Evolutionary conservation across 1,140 invertebrate genomes (phyloP).

Genomic region (Papilio polytes): DNA sequence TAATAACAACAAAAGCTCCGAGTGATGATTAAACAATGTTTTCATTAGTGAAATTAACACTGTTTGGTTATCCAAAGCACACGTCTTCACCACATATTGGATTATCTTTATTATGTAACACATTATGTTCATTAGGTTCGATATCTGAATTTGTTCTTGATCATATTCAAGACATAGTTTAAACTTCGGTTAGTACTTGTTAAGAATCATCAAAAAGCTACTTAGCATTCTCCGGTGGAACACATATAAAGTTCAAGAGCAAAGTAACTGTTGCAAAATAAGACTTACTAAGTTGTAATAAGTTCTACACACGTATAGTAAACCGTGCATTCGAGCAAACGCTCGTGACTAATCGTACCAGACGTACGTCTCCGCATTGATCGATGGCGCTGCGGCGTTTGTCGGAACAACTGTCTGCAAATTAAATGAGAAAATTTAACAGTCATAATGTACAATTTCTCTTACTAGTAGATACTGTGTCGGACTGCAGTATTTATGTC

Average conservation of each 20-base stretch:
- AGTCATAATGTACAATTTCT: conserved; percentile 30
- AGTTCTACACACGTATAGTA: not conserved
- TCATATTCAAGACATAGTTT: conserved; percentile 13
- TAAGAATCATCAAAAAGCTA: conserved; percentile 20
- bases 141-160: not conserved
- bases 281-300: conserved; percentile 13
- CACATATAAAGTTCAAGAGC: conserved; percentile 16
- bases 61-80: not conserved
- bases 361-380: conserved; percentile 34
- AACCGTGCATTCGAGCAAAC: not conserved
- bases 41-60: not conserved
- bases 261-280: not conserved
- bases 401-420: conserved; percentile 27
- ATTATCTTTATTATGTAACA: not conserved
- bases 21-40: not conserved
- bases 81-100: not conserved
- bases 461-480: not conserved
- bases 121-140: not conserved
- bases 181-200: not conserved
- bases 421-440: conserved; percentile 29
- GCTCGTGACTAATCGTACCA: conserved; percentile 32
- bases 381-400: conserved; percentile 29
- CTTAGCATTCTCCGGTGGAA: conserved; percentile 24
- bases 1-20: not conserved
- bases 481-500: conserved; percentile 42